Conservation (phyloP, 2,888 invertebrate species). For the Troides oblongomaculatus region DNA sequence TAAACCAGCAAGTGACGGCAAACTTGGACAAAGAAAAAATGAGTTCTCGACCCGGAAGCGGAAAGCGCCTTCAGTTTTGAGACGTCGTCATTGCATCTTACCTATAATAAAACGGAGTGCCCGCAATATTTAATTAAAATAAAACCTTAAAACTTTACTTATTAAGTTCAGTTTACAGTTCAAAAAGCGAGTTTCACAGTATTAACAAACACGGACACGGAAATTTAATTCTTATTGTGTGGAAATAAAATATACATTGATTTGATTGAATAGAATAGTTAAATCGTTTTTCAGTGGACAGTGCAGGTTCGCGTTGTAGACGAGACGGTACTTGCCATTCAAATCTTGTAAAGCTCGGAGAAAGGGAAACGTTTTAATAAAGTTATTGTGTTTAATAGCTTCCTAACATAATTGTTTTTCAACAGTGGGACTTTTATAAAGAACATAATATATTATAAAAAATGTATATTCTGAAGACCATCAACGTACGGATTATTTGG, state of each 20-base stretch:
- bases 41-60: slow-evolving; percentile 54
- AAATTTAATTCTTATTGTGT: slow-evolving; percentile 10
- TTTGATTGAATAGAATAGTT: background rate
- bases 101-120: slow-evolving; percentile 11
- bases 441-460: slow-evolving; percentile 2
- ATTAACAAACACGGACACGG: slow-evolving; percentile 6
- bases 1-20: slow-evolving; percentile 41
- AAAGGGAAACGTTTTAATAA: slow-evolving; percentile 22
- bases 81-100: slow-evolving; percentile 64
- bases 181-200: slow-evolving; percentile 5
- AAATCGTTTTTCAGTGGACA: background rate
- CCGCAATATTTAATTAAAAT: slow-evolving; percentile 13
- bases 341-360: slow-evolving; percentile 25
- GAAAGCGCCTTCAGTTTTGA: slow-evolving; percentile 66
- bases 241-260: slow-evolving; percentile 13
- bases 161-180: slow-evolving; percentile 21
- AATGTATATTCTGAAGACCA: background rate
- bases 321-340: slow-evolving; percentile 27
- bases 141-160: slow-evolving; percentile 18
- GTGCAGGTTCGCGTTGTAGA: slow-evolving; percentile 6
- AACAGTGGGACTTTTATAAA: background rate
- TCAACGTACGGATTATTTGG: background rate
- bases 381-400: slow-evolving; percentile 15
- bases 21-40: slow-evolving; percentile 51
- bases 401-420: slow-evolving; percentile 3